These are phyloP conservation scores for Lamprologus speciosus DNA, from an alignment of 2,113 vertebrate genomes.

Conservation along the genomic window DNA sequence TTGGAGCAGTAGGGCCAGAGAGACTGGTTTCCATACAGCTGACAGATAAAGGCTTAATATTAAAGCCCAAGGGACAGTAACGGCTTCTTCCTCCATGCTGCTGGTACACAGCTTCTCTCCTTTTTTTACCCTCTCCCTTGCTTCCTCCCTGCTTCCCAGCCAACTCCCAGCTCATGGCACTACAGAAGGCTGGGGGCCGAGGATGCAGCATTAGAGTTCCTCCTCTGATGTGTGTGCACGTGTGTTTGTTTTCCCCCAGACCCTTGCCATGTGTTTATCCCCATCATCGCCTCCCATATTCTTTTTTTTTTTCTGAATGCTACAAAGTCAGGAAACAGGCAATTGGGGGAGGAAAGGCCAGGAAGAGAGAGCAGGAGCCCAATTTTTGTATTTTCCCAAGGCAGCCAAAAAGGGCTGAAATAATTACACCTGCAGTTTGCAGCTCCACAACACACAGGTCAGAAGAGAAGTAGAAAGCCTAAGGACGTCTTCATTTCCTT, in stretches of 20 bases:
- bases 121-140: neutral
- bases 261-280: constrained; percentile 14
- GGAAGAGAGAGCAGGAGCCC: neutral
- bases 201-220: constrained; percentile 45
- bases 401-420: constrained; percentile 1
- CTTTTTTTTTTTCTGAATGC: constrained; percentile 6
- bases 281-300: neutral
- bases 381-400: neutral
- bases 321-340: constrained; percentile 33
- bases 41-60: constrained; percentile 45
- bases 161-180: constrained; percentile 62
- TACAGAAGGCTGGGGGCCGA: constrained; percentile 60
- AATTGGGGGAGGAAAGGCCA: neutral
- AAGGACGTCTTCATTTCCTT: neutral
- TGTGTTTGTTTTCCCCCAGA: neutral
- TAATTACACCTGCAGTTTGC: constrained; percentile 29
- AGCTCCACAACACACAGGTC: neutral
- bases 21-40: constrained; percentile 41
- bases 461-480: neutral
- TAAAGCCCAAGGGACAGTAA: constrained; percentile 37
- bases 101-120: constrained; percentile 33
- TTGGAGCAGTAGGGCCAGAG: constrained; percentile 7
- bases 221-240: constrained; percentile 42
- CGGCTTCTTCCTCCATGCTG: constrained; percentile 53
- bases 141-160: neutral